Conservation (phyloP, 2,113 vertebrate species). For the Peromyscus polionotus region DNA sequence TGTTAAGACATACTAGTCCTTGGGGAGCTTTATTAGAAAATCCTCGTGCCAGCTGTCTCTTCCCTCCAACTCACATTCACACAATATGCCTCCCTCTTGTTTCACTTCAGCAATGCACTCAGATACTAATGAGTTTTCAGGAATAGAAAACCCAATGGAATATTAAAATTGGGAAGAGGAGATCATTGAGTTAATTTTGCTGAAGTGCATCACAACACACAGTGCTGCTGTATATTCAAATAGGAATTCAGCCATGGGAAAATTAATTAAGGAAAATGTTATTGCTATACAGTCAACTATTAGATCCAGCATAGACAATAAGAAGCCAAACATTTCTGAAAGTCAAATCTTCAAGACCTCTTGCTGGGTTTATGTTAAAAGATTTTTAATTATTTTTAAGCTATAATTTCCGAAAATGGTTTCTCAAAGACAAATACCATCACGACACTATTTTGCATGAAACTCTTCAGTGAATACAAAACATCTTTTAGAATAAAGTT, state of each 20-base stretch:
- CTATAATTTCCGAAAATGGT: slow-evolving; percentile 10
- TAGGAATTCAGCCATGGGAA: slow-evolving; percentile 78
- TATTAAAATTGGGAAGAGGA: slow-evolving; percentile 87
- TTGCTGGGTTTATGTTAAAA: slow-evolving; percentile 32
- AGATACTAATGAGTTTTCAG: slow-evolving; percentile 91
- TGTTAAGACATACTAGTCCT: neutral
- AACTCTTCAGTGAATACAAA: slow-evolving; percentile 32
- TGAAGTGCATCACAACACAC: slow-evolving; percentile 84
- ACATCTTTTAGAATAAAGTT: slow-evolving; percentile 39
- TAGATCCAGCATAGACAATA: slow-evolving; percentile 48
- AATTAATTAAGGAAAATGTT: slow-evolving; percentile 84
- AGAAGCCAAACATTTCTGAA: slow-evolving; percentile 69
- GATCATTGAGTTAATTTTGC: slow-evolving; percentile 83
- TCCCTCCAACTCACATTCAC: slow-evolving; percentile 89
- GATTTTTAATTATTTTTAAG: slow-evolving; percentile 7
- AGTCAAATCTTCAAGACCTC: slow-evolving; percentile 59
- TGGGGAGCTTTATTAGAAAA: slow-evolving; percentile 84
- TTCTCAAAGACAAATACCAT: slow-evolving; percentile 53
- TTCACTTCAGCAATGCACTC: slow-evolving; percentile 85
- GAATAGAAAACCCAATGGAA: slow-evolving; percentile 87
- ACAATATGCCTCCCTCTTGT: slow-evolving; percentile 89
- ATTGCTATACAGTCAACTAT: slow-evolving; percentile 65
- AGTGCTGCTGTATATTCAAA: slow-evolving; percentile 81
- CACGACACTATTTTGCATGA: slow-evolving; percentile 23
- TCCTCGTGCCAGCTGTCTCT: slow-evolving; percentile 85